Base-by-base conservation (phyloP, 1,140 invertebrate genomes). In the Physella acuta region DNA sequence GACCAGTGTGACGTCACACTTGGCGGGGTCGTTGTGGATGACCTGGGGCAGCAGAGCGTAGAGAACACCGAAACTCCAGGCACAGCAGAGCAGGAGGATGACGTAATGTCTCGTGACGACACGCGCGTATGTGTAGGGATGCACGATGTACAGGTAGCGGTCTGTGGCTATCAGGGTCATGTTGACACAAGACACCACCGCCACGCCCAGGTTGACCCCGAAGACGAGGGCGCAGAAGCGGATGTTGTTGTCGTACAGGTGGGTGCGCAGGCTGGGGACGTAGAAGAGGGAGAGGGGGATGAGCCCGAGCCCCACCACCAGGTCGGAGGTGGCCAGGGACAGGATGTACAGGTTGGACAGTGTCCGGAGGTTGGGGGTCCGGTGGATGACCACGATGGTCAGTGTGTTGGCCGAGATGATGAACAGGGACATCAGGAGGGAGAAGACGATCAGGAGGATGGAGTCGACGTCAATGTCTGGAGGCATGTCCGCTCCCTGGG, bases 121-220 rank as follows among this genome's bases (percentile, higher is more conserved):
- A 4, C 26, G 30, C 44, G 30, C 4, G 33, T 64, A 64, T 11
- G 52, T n/a, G 30, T 52, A 64, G 1, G 62, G 62, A 17, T 30
- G 20, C 28, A 33, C 33, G 3, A 64, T 64, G 28, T 64, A 64
- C 24, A 64, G 16, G 30, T 64, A 64, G 16, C 62, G 4, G 62
- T 64, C 62, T n/a, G n/a, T 36, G 3, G 62, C 62, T 4, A 64
- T 64, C 16, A 64, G 28, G 8, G 28, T 26, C 62, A 64, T 64
- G 49, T 64, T 31, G 28, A 64, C 52, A 1, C 24, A 34, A 20
- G 62, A 64, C 26, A 64, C 39, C 11, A 53, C 49, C 20, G 62
- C 39, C 49, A 64, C 37, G 14, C 62, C 62, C 2, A 64, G 28
- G 20, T 52, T 64, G 26, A 53, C 24, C 26, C 62, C 62, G 14